Percentiles rank a stretch among this genome's conserved stretches.
phyloP scores from a whole-genome alignment of 35 echinoderm and acorn worm genomes.

The Ophioderma brevispina region DNA sequence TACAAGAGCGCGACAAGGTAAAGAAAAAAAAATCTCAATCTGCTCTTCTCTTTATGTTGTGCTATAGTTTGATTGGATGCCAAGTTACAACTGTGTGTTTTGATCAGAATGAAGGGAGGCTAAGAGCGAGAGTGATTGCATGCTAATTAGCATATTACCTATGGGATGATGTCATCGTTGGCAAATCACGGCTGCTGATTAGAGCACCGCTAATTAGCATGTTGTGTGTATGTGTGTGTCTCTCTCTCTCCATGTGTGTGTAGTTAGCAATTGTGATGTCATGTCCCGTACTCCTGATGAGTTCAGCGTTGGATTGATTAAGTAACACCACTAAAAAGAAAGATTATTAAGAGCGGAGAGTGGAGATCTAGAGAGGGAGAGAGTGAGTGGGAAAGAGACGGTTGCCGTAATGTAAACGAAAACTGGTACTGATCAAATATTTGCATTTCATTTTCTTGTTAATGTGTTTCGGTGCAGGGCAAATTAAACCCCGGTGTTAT shows the following conservation, averaged over 20 bases:
- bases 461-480: neutral
- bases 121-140: neutral
- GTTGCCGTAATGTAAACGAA: neutral
- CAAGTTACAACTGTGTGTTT: neutral
- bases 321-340: neutral
- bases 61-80: neutral
- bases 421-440: neutral
- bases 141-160: neutral
- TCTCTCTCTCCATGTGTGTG: neutral
- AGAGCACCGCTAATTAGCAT: neutral
- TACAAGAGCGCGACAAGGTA: neutral
- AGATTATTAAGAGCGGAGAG: neutral
- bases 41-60: neutral
- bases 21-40: neutral
- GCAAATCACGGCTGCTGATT: constrained; percentile 1
- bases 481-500: neutral
- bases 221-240: neutral
- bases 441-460: neutral
- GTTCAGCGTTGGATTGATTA: neutral
- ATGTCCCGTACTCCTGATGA: neutral
- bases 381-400: neutral
- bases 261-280: neutral
- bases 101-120: neutral
- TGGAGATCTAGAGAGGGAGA: neutral
- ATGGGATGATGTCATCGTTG: neutral